Evolutionary conservation across 2,797 vertebrate species (phyloP).

Genomic region (Acipenser oxyrinchus): DNA sequence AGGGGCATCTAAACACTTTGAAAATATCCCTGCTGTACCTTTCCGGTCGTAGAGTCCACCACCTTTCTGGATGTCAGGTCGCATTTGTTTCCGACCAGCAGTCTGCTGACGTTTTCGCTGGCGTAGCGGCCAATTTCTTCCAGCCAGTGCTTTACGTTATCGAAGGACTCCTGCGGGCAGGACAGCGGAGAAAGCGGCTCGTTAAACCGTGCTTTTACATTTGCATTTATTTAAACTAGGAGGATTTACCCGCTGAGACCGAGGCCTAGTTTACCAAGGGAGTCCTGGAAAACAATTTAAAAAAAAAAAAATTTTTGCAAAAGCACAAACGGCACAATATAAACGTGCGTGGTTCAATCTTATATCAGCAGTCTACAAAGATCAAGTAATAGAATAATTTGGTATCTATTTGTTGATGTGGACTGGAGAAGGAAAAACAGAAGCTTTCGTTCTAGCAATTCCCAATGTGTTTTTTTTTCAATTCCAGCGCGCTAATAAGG

Average conservation of each 20-base stretch:
- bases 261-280: background rate
- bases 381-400: no score
- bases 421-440: no score
- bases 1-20: no score
- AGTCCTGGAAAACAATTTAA: background rate
- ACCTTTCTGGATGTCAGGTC: slow-evolving; percentile 65
- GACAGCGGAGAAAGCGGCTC: background rate
- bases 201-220: background rate
- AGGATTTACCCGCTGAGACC: no score
- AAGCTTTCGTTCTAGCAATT: no score
- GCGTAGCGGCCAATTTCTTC: slow-evolving; percentile 66
- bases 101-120: slow-evolving; percentile 61
- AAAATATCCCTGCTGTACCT: slow-evolving; percentile 39
- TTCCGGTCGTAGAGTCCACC: slow-evolving; percentile 58
- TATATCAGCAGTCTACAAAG: background rate
- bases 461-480: no score
- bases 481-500: no score
- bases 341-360: background rate
- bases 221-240: no score
- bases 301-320: no score
- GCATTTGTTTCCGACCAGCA: slow-evolving; percentile 68
- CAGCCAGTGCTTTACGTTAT: slow-evolving; percentile 65
- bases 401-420: no score
- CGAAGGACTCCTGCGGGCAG: slow-evolving; percentile 60
- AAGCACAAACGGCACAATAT: background rate